phyloP scores from a whole-genome alignment of 2,888 invertebrate species.

The Vesta saturnalis region DNA sequence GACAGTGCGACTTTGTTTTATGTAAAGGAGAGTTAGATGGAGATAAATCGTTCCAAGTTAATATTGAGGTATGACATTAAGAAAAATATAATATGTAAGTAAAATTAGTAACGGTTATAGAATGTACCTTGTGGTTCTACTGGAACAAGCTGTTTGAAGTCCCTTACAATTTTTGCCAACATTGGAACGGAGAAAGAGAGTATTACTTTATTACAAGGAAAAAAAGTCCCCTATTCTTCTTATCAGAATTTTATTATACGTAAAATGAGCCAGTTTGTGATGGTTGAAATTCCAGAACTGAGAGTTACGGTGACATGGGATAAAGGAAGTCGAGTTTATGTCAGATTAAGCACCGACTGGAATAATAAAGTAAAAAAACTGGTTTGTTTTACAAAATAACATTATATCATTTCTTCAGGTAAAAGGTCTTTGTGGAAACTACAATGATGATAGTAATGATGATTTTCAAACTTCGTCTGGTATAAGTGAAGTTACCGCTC shows the following conservation, averaged over 20 bases:
- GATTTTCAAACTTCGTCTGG: constrained; percentile 89
- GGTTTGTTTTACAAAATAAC: not conserved
- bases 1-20: constrained; percentile 86
- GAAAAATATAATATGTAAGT: too few relatives aligned
- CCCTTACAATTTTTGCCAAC: constrained; percentile 72
- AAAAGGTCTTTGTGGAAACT: constrained; percentile 91
- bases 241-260: constrained; percentile 70
- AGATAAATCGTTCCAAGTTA: too few relatives aligned
- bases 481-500: constrained; percentile 76
- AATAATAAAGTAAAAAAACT: constrained; percentile 77
- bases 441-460: constrained; percentile 83
- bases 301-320: constrained; percentile 90
- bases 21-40: constrained; percentile 81
- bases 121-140: constrained; percentile 90
- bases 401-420: constrained; percentile 41
- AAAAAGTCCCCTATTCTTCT: constrained; percentile 53
- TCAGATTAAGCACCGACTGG: constrained; percentile 82
- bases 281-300: constrained; percentile 79
- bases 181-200: constrained; percentile 64
- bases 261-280: constrained; percentile 78
- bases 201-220: not conserved
- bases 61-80: not conserved
- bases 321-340: constrained; percentile 81
- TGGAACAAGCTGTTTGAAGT: constrained; percentile 89
- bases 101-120: too few relatives aligned